Evolutionary conservation across 2,797 vertebrate genomes (phyloP), one percentile per base, ranked within the genome.

Genomic region (Delichon dasypus): DNA sequence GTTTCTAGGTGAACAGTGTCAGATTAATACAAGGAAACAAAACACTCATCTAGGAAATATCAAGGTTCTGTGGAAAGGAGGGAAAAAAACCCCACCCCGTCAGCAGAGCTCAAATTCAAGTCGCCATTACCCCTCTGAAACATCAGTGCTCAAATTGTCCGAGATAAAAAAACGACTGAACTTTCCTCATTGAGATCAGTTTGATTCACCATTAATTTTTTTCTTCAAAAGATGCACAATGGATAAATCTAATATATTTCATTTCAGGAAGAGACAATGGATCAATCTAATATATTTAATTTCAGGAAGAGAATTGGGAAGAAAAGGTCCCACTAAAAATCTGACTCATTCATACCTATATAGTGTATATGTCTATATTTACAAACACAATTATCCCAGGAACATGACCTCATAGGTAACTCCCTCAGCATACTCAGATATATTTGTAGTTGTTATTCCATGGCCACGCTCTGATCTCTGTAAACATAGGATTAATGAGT

Each of bases 401-500:
- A 57, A 17, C 5, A 29, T 6, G 11, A 78, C 12, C 16, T 36
- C 15, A 0, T 44, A 77, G 21, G 34, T 67, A 91, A 54, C 32
- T 64, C 9, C 55, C 36, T 70, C 64, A 55, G 81, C n/a, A 89
- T 9, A 10, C 15, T 62, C 50, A 93, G 29, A 91, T 18, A n/a
- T 73, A 68, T 80, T 55, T 87, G 38, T 23, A 32, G 25, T 30
- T 16, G 79, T 76, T 90, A 62, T 77, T 93, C 92, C 48, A 19
- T 78, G 58, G 25, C 47, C 51, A 60, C 30, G 36, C 88, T 48
- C 57, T 86, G n/a, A 53, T 90, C 60, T 88, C 75, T 60, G 53
- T 60, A 96, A 94, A 93, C 58, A 79, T 25, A 81, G 86, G 66
- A 96, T 92, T 93, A 93, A 89, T 64, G 75, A 89, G 18, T 47